phyloP scores from a whole-genome alignment of 2,888 invertebrate genomes.

The Stomorhina lunata region DNA sequence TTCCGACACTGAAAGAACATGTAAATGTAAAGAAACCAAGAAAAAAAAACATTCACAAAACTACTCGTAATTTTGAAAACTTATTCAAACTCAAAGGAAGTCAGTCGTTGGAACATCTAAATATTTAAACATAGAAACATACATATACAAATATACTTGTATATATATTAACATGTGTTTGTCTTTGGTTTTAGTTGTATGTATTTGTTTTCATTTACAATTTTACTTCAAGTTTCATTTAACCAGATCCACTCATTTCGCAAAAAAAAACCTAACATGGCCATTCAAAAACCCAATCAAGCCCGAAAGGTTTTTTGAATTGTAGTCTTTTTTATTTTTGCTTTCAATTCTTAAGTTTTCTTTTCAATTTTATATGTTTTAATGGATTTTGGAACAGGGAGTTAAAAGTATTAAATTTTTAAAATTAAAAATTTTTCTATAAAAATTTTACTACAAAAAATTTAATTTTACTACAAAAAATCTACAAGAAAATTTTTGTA shows the following conservation, averaged over 20 bases:
- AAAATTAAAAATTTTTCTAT: background rate
- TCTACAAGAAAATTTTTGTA: background rate
- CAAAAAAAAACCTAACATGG: slow-evolving; percentile 60
- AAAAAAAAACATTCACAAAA: slow-evolving; percentile 15
- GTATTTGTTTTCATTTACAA: background rate
- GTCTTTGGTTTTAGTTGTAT: slow-evolving; percentile 12
- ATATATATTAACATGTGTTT: slow-evolving; percentile 4
- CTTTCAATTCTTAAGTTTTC: slow-evolving; percentile 5
- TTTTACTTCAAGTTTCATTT: slow-evolving; percentile 39
- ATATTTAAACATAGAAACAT: background rate
- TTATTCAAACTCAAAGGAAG: slow-evolving; percentile 12
- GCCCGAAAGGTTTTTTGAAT: slow-evolving; percentile 59
- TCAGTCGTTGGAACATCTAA: slow-evolving; percentile 13
- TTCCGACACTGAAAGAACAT: slow-evolving; percentile 15
- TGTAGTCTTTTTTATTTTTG: slow-evolving; percentile 5
- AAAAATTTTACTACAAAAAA: background rate
- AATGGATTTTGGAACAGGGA: background rate
- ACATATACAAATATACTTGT: background rate
- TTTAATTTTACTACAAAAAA: background rate
- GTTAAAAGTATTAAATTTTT: background rate
- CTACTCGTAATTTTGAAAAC: background rate
- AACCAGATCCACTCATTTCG: slow-evolving; percentile 54
- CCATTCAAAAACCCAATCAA: slow-evolving; percentile 65
- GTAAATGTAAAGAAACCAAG: slow-evolving; percentile 21
- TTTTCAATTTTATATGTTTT: background rate